Evolutionary conservation across 2,113 vertebrate species (phyloP).

Genomic region (Oryzias javanicus): DNA sequence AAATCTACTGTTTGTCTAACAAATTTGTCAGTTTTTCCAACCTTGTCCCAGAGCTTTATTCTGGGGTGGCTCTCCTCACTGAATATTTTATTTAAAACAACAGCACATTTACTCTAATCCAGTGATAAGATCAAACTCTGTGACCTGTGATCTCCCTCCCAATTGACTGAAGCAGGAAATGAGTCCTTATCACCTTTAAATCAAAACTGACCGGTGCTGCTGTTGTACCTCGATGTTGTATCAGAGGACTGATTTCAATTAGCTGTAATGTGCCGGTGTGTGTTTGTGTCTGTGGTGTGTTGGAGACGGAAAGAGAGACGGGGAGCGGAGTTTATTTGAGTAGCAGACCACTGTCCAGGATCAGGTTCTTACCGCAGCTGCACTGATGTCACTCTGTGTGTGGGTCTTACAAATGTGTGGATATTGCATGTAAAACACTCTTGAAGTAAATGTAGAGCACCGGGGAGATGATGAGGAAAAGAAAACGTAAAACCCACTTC

Average conservation of each 20-base stretch:
- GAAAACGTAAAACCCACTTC: not conserved
- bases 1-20: no score
- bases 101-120: not conserved
- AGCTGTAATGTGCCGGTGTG: slow-evolving; percentile 16
- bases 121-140: not conserved
- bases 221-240: slow-evolving; percentile 6
- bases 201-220: slow-evolving; percentile 4
- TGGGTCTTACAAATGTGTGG: slow-evolving; percentile 8
- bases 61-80: no score
- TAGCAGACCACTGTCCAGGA: slow-evolving; percentile 46
- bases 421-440: not conserved
- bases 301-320: slow-evolving; percentile 9
- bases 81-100: no score
- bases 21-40: no score
- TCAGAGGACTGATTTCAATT: slow-evolving; percentile 37
- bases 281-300: slow-evolving; percentile 7
- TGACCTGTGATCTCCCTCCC: slow-evolving; percentile 1
- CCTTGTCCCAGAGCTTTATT: no score
- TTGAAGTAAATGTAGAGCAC: slow-evolving; percentile 3
- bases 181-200: slow-evolving; percentile 15
- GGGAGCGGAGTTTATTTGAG: slow-evolving; percentile 53
- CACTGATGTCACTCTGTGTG: slow-evolving; percentile 53
- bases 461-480: not conserved
- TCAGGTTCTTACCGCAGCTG: slow-evolving; percentile 58
- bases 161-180: slow-evolving; percentile 4